Percentiles rank a stretch among this genome's conserved stretches.
Conservation (phyloP, 2,888 invertebrate species). For the Artemia sp. region DNA sequence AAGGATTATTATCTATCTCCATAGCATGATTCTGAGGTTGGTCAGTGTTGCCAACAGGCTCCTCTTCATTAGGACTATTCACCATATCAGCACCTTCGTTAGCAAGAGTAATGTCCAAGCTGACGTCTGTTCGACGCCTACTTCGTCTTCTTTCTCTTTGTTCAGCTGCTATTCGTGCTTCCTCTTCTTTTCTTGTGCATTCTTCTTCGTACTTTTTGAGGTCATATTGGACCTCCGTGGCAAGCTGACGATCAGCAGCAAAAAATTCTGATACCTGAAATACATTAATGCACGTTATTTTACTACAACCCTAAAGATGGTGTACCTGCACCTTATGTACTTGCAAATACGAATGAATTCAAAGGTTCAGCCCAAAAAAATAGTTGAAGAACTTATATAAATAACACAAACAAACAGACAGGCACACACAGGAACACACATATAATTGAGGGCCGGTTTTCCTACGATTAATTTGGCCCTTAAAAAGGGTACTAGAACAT, state of each 20-base stretch:
- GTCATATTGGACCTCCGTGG: constrained; percentile 35
- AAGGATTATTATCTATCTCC: no score
- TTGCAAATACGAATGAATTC: background rate
- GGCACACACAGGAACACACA: no score
- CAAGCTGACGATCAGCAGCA: constrained; percentile 33
- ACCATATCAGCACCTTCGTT: background rate
- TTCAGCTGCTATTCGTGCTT: constrained; percentile 5
- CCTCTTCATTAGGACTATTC: no score
- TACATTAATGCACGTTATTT: background rate
- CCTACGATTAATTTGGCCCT: no score
- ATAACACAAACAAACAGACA: no score
- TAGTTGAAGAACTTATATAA: no score
- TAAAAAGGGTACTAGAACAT: no score
- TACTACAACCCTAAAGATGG: constrained; percentile 18
- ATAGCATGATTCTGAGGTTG: no score
- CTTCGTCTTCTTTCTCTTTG: background rate
- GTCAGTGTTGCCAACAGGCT: no score
- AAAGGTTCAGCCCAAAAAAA: background rate
- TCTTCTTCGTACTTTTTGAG: constrained; percentile 31
- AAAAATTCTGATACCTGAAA: constrained; percentile 32
- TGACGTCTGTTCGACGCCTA: background rate
- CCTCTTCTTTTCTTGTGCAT: constrained; percentile 26
- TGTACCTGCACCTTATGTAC: constrained; percentile 17
- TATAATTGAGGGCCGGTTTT: no score
- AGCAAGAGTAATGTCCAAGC: background rate